Percentiles rank a stretch among this genome's conserved stretches.
Evolutionary conservation across 2,888 invertebrate species (phyloP).

Genomic region (Coenonympha arcania): DNA sequence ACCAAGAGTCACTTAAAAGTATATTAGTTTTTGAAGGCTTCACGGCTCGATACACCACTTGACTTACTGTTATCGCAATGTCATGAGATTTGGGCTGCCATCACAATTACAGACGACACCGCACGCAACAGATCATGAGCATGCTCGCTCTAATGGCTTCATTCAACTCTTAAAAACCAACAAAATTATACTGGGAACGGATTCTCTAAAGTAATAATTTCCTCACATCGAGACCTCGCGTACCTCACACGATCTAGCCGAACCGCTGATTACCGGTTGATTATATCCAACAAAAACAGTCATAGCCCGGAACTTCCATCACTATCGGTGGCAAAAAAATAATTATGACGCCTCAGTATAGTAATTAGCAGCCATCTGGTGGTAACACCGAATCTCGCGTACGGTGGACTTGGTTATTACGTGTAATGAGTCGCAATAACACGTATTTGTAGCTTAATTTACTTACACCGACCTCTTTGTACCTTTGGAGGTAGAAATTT

Average conservation of each 20-base stretch:
- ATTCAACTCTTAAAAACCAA: constrained; percentile 52
- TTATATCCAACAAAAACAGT: constrained; percentile 70
- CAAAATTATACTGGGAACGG: constrained; percentile 47
- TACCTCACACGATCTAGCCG: constrained; percentile 66
- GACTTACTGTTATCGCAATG: constrained; percentile 33
- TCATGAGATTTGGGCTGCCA: constrained; percentile 54
- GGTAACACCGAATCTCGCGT: constrained; percentile 62
- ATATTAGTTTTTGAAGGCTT: constrained; percentile 3
- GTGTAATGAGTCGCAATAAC: constrained; percentile 19
- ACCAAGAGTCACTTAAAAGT: neutral
- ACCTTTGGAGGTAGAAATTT: too few relatives aligned
- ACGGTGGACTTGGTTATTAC: constrained; percentile 37
- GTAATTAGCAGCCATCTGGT: constrained; percentile 73
- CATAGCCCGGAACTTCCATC: constrained; percentile 68
- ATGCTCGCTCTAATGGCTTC: constrained; percentile 66
- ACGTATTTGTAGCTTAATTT: constrained; percentile 1
- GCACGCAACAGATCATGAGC: constrained; percentile 65
- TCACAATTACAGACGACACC: constrained; percentile 52
- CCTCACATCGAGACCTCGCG: constrained; percentile 41
- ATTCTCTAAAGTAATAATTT: constrained; percentile 64
- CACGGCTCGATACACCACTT: constrained; percentile 8
- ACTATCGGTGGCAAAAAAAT: constrained; percentile 67
- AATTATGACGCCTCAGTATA: constrained; percentile 70
- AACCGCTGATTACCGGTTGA: constrained; percentile 68
- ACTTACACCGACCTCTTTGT: neutral